Base-by-base conservation (phyloP, 2,888 invertebrate species). In the Pristionchus exspectatus region DNA sequence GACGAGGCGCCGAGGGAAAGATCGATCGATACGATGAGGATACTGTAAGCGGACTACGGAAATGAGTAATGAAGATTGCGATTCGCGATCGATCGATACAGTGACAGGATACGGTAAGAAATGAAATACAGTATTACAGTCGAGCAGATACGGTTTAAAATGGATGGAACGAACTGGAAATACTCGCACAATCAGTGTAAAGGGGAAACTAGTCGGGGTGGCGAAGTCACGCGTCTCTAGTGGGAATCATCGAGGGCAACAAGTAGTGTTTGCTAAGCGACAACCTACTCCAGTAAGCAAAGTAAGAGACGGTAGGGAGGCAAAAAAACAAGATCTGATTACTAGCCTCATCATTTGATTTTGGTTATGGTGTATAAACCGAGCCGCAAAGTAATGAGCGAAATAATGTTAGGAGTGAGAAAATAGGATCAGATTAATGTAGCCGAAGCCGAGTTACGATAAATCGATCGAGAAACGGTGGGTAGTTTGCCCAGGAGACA, bases 11-110 rank as follows among this genome's bases (percentile, higher is more conserved):
- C n/a, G 54, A 18, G 12, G 27, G 27, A 44, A 50, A 24, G 30
- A 85, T 85, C 84, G 33, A 85, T 85, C 59, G 84, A 85, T 85
- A 33, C 81, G 21, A 44, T 18, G 77, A 50, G 50, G 50, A 27
- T 7, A 27, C 81, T 81, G 81, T n/a, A 81, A 81, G 16, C 12
- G 27, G 50, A 14, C 0, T 54, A 81, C 54, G 12, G 50, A 54
- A 81, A 77, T 9, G 7, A 44, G 30, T 2, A 69, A 21, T 33
- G 33, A 74, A 2, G 33, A 21, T 2, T 21, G 21, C 74, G 74
- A 21, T 38, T 5, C 1, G 33, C 24, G 74, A 74, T 38, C 21
- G 38, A 74, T 74, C 33, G 9, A 38, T 38, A 74, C 74, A 24
- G 38, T 33, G 44, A 0, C 44, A 50, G 4, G 10, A 50, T 4